Evolutionary conservation across 2,888 invertebrate species (phyloP).

Genomic region (Punctoribates punctum): DNA sequence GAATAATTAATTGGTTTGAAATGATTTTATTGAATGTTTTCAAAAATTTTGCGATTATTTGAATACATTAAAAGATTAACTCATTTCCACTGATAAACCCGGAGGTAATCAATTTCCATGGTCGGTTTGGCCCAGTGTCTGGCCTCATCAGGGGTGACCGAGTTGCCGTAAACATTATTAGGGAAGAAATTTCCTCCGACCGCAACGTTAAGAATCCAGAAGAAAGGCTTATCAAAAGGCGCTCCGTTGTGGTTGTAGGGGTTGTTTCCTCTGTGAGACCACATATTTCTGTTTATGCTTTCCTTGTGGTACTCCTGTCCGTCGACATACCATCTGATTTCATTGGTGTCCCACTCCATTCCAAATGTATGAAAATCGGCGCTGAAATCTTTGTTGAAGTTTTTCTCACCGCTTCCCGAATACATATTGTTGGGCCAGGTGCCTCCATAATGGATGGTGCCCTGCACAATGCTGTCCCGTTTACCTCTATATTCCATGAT

Average conservation of each 20-base stretch:
- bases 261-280: background rate
- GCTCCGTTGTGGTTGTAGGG: background rate
- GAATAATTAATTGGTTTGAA: too few species aligned
- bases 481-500: slow-evolving; percentile 69
- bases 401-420: slow-evolving; percentile 5
- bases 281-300: background rate
- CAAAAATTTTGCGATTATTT: background rate
- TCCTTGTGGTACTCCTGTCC: slow-evolving; percentile 45
- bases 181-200: slow-evolving; percentile 71
- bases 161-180: slow-evolving; percentile 63
- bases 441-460: slow-evolving; percentile 64
- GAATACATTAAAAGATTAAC: background rate
- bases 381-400: background rate
- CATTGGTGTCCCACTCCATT: slow-evolving; percentile 64
- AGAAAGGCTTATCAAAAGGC: slow-evolving; percentile 61
- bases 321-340: slow-evolving; percentile 49
- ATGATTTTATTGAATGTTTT: background rate
- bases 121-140: slow-evolving; percentile 8
- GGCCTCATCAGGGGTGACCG: slow-evolving; percentile 33
- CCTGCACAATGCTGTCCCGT: slow-evolving; percentile 51
- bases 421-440: background rate
- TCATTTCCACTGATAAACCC: background rate
- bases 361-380: slow-evolving; percentile 25
- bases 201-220: slow-evolving; percentile 69
- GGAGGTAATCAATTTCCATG: slow-evolving; percentile 24